Evolutionary conservation across 1,140 invertebrate genomes (phyloP), one percentile per base, ranked within the genome.

Genomic region (Brachionus plicatilis): DNA sequence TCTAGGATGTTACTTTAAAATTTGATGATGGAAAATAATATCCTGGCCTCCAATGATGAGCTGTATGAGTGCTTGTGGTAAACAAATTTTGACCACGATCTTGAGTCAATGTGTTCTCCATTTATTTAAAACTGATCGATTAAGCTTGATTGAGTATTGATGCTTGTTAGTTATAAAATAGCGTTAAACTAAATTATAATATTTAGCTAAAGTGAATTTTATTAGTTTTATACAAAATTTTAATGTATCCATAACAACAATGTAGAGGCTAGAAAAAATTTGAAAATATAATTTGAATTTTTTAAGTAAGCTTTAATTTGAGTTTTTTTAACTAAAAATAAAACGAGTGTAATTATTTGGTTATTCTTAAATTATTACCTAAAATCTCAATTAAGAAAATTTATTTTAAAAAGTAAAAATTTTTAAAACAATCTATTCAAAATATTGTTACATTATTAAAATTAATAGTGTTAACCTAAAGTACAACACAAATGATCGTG

Each of bases 11-110:
- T 86, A 90, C 89, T 86, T 88, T 87, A 85, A 89, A 90, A 53
- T 89, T 87, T 29, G 89, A 87, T 85, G 87, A 87, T 43, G 89
- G 89, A 86, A 90, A 90, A 82, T 88, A 89, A 85, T 89, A 90
- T 11, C 89, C 88, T 47, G 88, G 88, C 70, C 88, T 82, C 82
- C 88, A 87, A 68, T 90, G 88, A 85, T 90, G 89, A 45, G 88
- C 89, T 29, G 89, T 88, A 24, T 88, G 88, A 45, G 88, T 87
- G 66, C 88, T 89, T 33, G 89, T 90, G 66, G 87, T 87, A 76
- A 85, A 84, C 43, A 86, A 29, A 80, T 85, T 82, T 80, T 85
- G 82, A 20, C 82, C 60, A 56, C 82, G 82, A 68, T 83, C 82
- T 82, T 60, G 53, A 27, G 53, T 60, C 60, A 82, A 12, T 12